phyloP scores from a whole-genome alignment of 2,888 invertebrate genomes.

The Luperina testacea region DNA sequence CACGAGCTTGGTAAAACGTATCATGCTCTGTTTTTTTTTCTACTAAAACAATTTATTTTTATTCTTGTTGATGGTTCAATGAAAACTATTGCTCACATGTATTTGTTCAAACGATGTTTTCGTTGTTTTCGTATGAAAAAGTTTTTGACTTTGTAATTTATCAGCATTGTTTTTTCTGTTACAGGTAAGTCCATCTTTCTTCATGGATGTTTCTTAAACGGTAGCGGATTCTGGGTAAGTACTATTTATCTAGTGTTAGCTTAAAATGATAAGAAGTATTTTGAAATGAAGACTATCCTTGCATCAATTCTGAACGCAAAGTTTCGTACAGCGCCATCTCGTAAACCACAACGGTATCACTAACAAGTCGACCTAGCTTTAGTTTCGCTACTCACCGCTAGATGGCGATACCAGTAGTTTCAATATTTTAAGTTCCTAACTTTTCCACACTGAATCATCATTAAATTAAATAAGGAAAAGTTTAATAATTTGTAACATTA shows the following conservation, averaged over 20 bases:
- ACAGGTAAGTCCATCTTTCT: conserved; percentile 67
- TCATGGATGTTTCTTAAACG: background rate
- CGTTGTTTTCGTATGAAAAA: background rate
- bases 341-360: conserved; percentile 25
- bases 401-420: conserved; percentile 54
- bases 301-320: background rate
- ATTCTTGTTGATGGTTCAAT: conserved; percentile 52
- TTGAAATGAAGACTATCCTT: background rate
- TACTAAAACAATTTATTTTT: background rate
- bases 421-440: background rate
- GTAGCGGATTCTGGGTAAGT: conserved; percentile 13
- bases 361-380: background rate
- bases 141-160: conserved; percentile 1
- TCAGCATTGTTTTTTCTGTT: conserved; percentile 52
- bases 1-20: background rate
- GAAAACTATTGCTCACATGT: background rate
- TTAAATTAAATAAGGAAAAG: conserved; percentile 23
- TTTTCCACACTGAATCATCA: conserved; percentile 22
- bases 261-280: background rate
- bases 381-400: conserved; percentile 65
- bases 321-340: conserved; percentile 75
- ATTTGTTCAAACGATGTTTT: background rate
- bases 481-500: background rate
- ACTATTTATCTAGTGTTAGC: conserved; percentile 5
- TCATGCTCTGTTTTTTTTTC: background rate